phyloP scores from a whole-genome alignment of 2,888 invertebrate genomes.

The Sycophila texana region DNA sequence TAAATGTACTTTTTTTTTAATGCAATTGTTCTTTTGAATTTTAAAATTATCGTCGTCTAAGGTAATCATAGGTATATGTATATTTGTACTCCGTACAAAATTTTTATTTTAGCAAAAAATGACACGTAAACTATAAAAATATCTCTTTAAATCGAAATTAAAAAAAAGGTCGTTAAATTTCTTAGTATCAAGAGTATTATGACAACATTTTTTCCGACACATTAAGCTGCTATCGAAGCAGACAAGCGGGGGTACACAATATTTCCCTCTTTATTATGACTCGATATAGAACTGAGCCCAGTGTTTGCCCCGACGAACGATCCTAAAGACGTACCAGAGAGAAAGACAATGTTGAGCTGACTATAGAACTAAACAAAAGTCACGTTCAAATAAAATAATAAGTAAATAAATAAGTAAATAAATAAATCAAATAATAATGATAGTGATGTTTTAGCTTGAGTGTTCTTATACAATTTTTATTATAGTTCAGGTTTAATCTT shows the following conservation, averaged over 20 bases:
- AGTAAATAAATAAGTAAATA: background rate
- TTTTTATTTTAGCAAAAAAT: too few species aligned
- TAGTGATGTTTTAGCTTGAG: background rate
- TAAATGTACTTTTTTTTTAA: too few species aligned
- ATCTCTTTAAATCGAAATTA: too few species aligned
- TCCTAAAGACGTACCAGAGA: slow-evolving; percentile 10
- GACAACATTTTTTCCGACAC: slow-evolving; percentile 42
- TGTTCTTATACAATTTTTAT: too few species aligned
- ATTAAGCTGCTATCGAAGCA: slow-evolving; percentile 52
- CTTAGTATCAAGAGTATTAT: background rate
- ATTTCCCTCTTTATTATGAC: slow-evolving; percentile 33
- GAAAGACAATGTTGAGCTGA: background rate
- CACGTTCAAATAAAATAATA: too few species aligned
- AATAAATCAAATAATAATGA: background rate
- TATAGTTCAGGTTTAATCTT: too few species aligned
- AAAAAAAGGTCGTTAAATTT: too few species aligned
- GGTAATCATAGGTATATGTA: too few species aligned
- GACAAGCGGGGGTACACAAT: slow-evolving; percentile 41
- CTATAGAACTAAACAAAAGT: slow-evolving; percentile 30
- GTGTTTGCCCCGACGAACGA: slow-evolving; percentile 25
- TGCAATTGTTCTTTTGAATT: too few species aligned
- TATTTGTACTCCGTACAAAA: too few species aligned
- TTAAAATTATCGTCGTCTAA: too few species aligned
- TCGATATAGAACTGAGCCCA: background rate
- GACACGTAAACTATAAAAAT: too few species aligned